Base-by-base conservation (phyloP, 2,113 vertebrate genomes). In the Colinus virginianus region DNA sequence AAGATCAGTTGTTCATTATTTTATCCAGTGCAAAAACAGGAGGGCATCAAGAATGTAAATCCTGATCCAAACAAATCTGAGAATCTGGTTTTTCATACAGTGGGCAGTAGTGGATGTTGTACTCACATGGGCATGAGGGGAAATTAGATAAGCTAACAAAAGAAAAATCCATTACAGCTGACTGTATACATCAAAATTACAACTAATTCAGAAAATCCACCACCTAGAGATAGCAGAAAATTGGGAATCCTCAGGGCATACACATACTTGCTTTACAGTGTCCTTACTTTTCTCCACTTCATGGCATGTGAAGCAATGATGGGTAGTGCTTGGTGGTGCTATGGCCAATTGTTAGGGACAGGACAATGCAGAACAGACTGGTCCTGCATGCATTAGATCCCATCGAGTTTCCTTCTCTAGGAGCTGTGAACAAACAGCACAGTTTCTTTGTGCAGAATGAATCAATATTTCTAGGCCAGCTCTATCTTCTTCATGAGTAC, bases 51-150 rank as follows among this genome's bases (percentile, higher is more conserved):
- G 45, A 46, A 26, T 49, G 7, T 59, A 78, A 78, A 67, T 89
- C 38, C 70, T 26, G 6, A 75, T 55, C 17, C 36, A 78, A 81
- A 84, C 11, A 81, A 81, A 67, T 32, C 8, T 68, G 32, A 78
- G 32, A 42, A 10, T 0, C 0, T 58, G 13, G 1, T 25, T 77
- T n/a, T 72, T 79, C 32, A 34, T 48, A 38, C 16, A 48, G 3
- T 26, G 13, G 79, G 7, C n/a, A 46, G 19, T 30, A 62, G 23
- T 17, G 18, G 30, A 42, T 59, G 21, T 74, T 30, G 21, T 55
- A 59, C 9, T 26, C 8, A 45, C 26, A 11, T 68, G 13, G 6
- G 7, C 59, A 78, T 76, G 59, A 79, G 28, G 16, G 14, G 36
- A 43, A 5, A 13, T 6, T 62, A 62, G 9, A 62, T 7, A 16